Percentiles rank a stretch among this genome's conserved stretches.
Conservation (phyloP, 2,113 vertebrate genomes). For the Myiozetetes cayanensis region DNA sequence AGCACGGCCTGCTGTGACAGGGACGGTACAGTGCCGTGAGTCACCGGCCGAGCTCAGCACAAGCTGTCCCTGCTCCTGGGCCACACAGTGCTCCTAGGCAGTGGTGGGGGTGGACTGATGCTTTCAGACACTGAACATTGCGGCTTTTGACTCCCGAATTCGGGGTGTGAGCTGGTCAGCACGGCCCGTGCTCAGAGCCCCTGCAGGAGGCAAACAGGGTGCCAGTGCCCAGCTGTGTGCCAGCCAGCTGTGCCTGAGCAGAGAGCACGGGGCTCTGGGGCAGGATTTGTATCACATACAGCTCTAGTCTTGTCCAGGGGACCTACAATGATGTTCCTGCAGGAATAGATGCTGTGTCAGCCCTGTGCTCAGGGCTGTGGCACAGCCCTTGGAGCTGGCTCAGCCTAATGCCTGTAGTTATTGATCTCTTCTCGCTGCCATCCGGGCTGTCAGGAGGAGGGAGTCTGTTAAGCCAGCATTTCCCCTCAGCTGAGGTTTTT, state of each 20-base stretch:
- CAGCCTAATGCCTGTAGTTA: rapidly evolving
- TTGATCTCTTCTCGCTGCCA: background rate
- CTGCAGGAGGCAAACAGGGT: rapidly evolving
- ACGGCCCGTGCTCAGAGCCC: background rate
- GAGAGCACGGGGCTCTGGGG: background rate
- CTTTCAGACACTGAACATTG: rapidly evolving
- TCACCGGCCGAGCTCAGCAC: background rate
- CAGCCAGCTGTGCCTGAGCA: background rate
- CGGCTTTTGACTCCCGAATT: background rate
- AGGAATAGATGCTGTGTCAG: background rate
- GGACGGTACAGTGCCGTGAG: background rate
- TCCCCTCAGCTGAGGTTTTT: background rate
- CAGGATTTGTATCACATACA: background rate
- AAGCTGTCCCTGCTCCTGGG: background rate
- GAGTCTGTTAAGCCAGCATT: background rate
- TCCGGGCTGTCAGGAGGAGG: background rate
- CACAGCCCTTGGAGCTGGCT: background rate
- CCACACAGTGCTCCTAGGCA: rapidly evolving
- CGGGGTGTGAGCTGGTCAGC: rapidly evolving
- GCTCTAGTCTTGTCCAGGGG: background rate
- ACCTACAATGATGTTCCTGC: rapidly evolving
- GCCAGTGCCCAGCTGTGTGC: background rate
- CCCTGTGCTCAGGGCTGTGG: background rate
- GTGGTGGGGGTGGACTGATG: background rate
- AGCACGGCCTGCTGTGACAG: rapidly evolving